Percentiles rank a stretch among this genome's conserved stretches.
Conservation (phyloP, 2,113 vertebrate species). For the Gobiocypris rarus region DNA sequence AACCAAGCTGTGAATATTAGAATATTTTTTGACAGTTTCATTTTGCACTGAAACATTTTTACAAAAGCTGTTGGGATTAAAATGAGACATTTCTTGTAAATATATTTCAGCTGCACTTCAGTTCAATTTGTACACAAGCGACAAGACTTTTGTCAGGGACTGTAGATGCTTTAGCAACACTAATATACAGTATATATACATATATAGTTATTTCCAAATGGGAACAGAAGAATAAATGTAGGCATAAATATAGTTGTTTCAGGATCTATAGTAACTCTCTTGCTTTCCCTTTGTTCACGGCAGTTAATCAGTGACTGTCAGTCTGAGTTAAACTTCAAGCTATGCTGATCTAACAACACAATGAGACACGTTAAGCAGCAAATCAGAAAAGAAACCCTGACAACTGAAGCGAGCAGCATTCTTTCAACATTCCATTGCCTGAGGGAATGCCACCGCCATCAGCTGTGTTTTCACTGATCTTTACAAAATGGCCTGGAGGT, state of each 20-base stretch:
- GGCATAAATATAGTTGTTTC: neutral
- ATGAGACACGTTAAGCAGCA: neutral
- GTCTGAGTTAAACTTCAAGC: neutral
- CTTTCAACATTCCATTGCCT: neutral
- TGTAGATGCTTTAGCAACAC: neutral
- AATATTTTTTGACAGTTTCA: too few relatives aligned
- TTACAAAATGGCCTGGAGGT: neutral
- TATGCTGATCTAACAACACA: neutral
- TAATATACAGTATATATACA: neutral
- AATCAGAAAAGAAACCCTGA: neutral
- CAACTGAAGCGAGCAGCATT: slow-evolving; percentile 6
- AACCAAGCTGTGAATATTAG: too few relatives aligned
- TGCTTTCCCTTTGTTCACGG: neutral
- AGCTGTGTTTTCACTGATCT: neutral
- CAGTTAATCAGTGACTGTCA: neutral
- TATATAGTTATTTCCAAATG: neutral
- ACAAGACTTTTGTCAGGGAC: too few relatives aligned
- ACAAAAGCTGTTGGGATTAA: too few relatives aligned
- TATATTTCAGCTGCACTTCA: neutral
- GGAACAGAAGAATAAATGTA: neutral
- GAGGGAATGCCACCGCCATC: slow-evolving; percentile 1
- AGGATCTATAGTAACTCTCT: neutral
- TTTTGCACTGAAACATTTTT: too few relatives aligned
- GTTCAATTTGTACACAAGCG: neutral
- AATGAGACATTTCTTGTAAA: too few relatives aligned